Conservation (phyloP, 2,888 invertebrate species). For the Tetragonula carbonaria region DNA sequence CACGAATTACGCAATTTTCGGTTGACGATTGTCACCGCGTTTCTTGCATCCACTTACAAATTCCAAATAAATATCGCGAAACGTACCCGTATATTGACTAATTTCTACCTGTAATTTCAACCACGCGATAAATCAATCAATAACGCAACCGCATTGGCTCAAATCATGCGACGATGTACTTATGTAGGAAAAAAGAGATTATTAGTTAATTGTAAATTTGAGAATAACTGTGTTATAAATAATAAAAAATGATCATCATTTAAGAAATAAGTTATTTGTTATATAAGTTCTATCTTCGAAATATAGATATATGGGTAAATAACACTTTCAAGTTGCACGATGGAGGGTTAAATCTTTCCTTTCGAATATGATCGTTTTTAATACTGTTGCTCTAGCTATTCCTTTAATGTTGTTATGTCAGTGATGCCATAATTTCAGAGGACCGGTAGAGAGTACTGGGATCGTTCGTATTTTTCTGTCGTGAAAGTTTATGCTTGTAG, state of each 20-base stretch:
- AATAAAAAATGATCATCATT: too few relatives aligned
- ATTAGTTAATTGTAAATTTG: too few relatives aligned
- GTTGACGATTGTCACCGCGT: background rate
- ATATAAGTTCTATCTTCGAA: too few relatives aligned
- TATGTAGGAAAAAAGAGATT: too few relatives aligned
- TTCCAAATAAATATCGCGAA: constrained; percentile 37
- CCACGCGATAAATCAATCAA: constrained; percentile 64
- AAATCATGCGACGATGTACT: constrained; percentile 57
- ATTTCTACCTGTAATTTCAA: constrained; percentile 64
- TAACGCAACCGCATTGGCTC: constrained; percentile 57
- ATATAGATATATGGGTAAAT: too few relatives aligned
- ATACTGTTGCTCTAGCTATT: too few relatives aligned
- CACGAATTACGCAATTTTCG: constrained; percentile 34
- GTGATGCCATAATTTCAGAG: background rate
- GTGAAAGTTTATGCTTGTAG: background rate
- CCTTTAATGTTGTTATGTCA: too few relatives aligned
- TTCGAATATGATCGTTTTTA: too few relatives aligned
- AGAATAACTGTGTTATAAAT: too few relatives aligned
- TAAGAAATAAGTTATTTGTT: too few relatives aligned
- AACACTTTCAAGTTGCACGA: too few relatives aligned
- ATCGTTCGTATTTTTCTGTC: background rate
- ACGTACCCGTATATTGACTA: constrained; percentile 75
- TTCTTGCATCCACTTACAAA: constrained; percentile 10
- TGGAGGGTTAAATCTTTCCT: too few relatives aligned
- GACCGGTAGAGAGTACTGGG: background rate